Base-by-base conservation (phyloP, 1,140 invertebrate species). In the Caerostris darwini region DNA sequence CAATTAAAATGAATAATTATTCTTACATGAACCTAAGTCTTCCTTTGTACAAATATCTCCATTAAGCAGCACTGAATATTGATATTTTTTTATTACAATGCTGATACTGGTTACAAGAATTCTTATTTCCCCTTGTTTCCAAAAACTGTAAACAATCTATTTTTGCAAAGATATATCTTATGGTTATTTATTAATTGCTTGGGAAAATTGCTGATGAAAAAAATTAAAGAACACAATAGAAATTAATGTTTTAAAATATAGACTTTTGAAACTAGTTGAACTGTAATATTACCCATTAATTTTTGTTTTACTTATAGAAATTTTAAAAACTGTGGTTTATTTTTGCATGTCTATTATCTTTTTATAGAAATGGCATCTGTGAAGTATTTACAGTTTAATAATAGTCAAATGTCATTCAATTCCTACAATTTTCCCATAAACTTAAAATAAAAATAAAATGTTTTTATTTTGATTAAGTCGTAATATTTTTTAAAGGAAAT, bases 81-180 rank as follows among this genome's bases (percentile, higher is more conserved):
- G 19, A 88, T 88, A 88, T 88, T 88, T 88, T 88, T 61, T 64
- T 85, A 59, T 85, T 85, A 19, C 57, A 85, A 85, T 57, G 12
- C 58, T 58, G n/a, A 34, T 85, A 17, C 8, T 59, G 57, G 19
- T 85, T n/a, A 58, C 58, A n/a, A 58, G 54, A 59, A 67, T 64
- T 64, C 17, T 8, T 5, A 50, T 77, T 77, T 12, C 14, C 14
- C 34, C 53, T 77, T 50, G 12, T 53, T 3, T 50, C 5, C 53
- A 34, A 12, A 77, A 77, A 5, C 5, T 10, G 53, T 77, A 50
- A 10, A 77, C 34, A 77, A 69, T n/a, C 7, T 10, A 53, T 77
- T 12, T 77, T 4, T 77, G 10, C 8, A 12, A 50, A 50, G 3
- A 50, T 77, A 12, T 19, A 12, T 3, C 5, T 12, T 77, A 50